Percentiles rank a stretch among this genome's conserved stretches.
Conservation (phyloP, 2,797 vertebrate genomes). For the Gadopsis bispinosus region DNA sequence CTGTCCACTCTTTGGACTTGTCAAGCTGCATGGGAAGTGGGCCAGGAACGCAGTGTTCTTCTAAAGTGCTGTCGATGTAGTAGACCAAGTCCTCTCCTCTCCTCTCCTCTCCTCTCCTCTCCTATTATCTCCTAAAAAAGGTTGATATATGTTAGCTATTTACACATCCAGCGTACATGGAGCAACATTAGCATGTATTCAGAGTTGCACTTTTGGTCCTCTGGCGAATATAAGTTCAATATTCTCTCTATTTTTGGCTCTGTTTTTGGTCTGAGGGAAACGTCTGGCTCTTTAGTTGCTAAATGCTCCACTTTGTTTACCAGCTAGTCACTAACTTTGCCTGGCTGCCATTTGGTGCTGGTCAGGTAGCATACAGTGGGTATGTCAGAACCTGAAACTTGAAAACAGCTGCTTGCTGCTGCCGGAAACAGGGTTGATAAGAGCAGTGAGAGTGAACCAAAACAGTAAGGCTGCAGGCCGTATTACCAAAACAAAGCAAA, state of each 20-base stretch:
- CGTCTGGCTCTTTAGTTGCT: neutral
- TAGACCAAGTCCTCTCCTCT: constrained; percentile 47
- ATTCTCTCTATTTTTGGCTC: neutral
- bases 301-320: neutral
- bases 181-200: constrained; percentile 2
- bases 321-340: neutral
- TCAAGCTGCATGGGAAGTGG: constrained; percentile 73
- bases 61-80: constrained; percentile 66
- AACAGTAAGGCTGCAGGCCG: too few species aligned
- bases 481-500: too few species aligned
- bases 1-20: constrained; percentile 82
- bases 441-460: too few species aligned
- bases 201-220: neutral
- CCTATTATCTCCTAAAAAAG: neutral
- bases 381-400: neutral
- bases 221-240: neutral
- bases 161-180: neutral
- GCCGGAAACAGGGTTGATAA: too few species aligned
- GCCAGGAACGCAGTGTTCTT: constrained; percentile 82
- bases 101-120: constrained; percentile 36
- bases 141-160: neutral
- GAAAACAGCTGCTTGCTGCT: too few species aligned
- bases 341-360: neutral
- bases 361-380: neutral
- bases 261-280: neutral